phyloP scores from a whole-genome alignment of 2,888 invertebrate species.

The Nebria brevicollis region DNA sequence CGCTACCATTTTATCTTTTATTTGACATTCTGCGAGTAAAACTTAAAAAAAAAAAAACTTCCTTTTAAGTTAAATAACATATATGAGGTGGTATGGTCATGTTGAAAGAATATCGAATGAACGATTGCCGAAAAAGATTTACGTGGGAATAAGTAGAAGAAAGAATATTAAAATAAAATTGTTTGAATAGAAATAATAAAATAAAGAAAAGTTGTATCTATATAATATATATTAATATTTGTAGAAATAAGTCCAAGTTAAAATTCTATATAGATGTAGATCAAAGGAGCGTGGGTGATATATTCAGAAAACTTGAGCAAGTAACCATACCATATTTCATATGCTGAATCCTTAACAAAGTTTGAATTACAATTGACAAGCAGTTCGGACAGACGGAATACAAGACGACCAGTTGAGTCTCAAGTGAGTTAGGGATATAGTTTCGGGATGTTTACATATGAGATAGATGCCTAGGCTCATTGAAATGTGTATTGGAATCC shows the following conservation, averaged over 20 bases:
- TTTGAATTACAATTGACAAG: background rate
- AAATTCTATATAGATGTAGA: too few species aligned
- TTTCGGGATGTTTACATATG: conserved; percentile 39
- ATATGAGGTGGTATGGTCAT: too few species aligned
- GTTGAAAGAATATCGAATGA: too few species aligned
- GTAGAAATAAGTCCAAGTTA: too few species aligned
- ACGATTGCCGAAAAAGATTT: too few species aligned
- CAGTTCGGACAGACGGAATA: background rate
- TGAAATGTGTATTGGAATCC: conserved; percentile 44
- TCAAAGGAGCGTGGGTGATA: background rate
- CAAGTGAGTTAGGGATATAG: conserved; percentile 21
- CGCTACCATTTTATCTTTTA: background rate
- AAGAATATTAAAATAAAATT: too few species aligned
- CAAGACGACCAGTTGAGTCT: background rate
- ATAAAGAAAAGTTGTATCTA: too few species aligned
- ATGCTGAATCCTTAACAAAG: background rate
- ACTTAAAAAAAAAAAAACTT: background rate
- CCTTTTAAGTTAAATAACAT: too few species aligned
- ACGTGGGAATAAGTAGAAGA: too few species aligned
- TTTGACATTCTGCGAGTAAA: background rate
- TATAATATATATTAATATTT: too few species aligned
- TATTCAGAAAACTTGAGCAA: background rate
- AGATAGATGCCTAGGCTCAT: conserved; percentile 40
- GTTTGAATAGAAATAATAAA: too few species aligned
- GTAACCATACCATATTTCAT: background rate